Percentiles rank a stretch among this genome's conserved stretches.
These are phyloP conservation scores for Aeoliscus strigatus DNA, from an alignment of 2,797 vertebrate species.

Conservation along the genomic window DNA sequence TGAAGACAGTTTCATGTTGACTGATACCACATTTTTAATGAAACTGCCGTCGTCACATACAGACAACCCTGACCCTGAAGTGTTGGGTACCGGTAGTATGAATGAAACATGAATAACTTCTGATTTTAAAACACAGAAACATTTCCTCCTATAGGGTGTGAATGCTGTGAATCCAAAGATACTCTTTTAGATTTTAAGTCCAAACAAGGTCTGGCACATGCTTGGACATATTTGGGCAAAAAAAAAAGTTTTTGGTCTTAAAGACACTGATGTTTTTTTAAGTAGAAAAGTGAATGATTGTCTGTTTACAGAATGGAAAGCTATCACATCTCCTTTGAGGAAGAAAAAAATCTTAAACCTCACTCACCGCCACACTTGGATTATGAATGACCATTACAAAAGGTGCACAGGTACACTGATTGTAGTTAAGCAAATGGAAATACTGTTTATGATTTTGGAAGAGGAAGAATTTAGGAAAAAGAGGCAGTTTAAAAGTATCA, in stretches of 20 bases:
- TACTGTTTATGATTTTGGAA: constrained; percentile 50
- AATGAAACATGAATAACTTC: constrained; percentile 17
- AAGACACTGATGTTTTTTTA: constrained; percentile 28
- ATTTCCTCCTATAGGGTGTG: constrained; percentile 5
- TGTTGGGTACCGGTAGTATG: constrained; percentile 19
- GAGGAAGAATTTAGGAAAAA: constrained; percentile 34
- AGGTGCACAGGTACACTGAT: constrained; percentile 60
- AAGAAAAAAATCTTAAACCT: constrained; percentile 31
- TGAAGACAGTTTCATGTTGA: constrained; percentile 2
- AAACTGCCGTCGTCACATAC: constrained; percentile 15
- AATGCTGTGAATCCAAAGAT: constrained; percentile 9
- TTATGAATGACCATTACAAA: constrained; percentile 51
- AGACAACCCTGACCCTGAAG: constrained; percentile 23
- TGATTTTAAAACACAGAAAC: constrained; percentile 8
- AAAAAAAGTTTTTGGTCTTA: constrained; percentile 37
- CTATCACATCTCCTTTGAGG: constrained; percentile 25
- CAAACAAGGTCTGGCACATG: constrained; percentile 4
- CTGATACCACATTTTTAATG: constrained; percentile 23
- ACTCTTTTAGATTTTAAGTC: not conserved
- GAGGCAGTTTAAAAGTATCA: constrained; percentile 35
- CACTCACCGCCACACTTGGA: constrained; percentile 38
- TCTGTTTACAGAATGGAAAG: constrained; percentile 52
- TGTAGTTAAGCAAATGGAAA: constrained; percentile 57
- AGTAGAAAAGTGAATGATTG: constrained; percentile 56
- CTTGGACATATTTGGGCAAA: constrained; percentile 13